Percentiles rank a stretch among this genome's conserved stretches.
These are phyloP conservation scores for Entomobrya multifasciata DNA, from an alignment of 2,888 invertebrate species.

Conservation along the genomic window DNA sequence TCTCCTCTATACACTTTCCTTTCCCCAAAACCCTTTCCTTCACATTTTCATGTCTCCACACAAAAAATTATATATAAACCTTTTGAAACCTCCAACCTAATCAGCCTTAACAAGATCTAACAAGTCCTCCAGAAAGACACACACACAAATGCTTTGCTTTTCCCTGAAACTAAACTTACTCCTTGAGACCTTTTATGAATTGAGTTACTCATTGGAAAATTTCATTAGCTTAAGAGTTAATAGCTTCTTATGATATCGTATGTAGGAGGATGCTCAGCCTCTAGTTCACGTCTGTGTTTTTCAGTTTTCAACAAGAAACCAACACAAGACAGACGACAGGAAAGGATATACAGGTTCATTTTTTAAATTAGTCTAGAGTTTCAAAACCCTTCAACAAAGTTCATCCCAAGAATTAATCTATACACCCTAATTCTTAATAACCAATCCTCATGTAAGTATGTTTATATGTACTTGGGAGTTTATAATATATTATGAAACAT, in stretches of 20 bases:
- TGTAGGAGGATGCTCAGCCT: slow-evolving; percentile 24
- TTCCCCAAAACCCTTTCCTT: slow-evolving; percentile 13
- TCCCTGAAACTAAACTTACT: slow-evolving; percentile 2
- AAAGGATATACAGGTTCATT: slow-evolving; percentile 15
- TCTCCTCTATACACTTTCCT: slow-evolving; percentile 3
- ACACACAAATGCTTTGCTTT: background rate
- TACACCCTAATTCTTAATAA: no score
- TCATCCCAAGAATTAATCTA: no score
- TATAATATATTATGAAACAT: no score
- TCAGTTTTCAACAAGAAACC: background rate
- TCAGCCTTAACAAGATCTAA: slow-evolving; percentile 60
- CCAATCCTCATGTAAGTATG: no score
- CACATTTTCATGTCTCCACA: background rate
- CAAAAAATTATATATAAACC: slow-evolving; percentile 49
- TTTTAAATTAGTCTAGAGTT: no score
- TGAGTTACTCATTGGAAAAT: slow-evolving; percentile 66
- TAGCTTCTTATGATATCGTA: slow-evolving; percentile 22
- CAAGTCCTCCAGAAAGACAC: slow-evolving; percentile 32
- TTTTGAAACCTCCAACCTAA: slow-evolving; percentile 56
- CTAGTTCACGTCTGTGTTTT: no score
- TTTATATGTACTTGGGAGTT: no score
- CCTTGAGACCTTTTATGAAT: slow-evolving; percentile 28
- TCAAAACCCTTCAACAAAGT: no score
- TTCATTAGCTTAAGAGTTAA: slow-evolving; percentile 57
- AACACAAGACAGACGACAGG: background rate